A percentile compares a stretch with the other conserved stretches of the same genome.
Evolutionary conservation across 2,888 invertebrate genomes (phyloP).

Genomic region (Steinernema hermaphroditum): DNA sequence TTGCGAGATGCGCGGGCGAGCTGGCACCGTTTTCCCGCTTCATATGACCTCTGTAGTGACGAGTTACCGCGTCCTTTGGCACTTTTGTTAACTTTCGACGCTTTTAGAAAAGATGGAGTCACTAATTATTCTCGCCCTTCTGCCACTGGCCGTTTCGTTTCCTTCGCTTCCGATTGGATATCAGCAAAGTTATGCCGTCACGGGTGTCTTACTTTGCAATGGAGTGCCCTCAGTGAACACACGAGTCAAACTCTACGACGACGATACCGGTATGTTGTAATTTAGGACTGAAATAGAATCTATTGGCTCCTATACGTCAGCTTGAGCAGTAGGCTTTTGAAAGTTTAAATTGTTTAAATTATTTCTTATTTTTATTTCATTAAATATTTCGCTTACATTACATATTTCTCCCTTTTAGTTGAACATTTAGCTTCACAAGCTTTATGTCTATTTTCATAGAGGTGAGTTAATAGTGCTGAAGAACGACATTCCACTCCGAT

Average conservation of each 20-base stretch:
- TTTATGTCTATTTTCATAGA: no score
- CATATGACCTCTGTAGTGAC: not conserved
- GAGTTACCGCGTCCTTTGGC: no score
- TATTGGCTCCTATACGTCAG: no score
- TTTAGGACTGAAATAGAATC: not conserved
- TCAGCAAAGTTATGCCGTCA: slow-evolving; percentile 17
- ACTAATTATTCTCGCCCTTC: not conserved
- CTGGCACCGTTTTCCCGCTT: not conserved
- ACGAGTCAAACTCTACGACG: slow-evolving; percentile 18
- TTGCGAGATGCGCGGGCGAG: not conserved
- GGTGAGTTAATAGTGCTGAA: no score
- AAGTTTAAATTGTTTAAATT: no score
- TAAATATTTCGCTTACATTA: no score
- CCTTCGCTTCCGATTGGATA: slow-evolving; percentile 24
- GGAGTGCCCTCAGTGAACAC: slow-evolving; percentile 11
- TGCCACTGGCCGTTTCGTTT: slow-evolving; percentile 7
- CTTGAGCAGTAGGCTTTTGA: no score
- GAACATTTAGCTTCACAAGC: no score
- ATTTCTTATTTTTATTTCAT: no score
- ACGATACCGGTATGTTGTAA: slow-evolving; percentile 6
- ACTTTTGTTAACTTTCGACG: no score
- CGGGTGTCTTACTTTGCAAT: slow-evolving; percentile 1
- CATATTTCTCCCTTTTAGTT: no score
- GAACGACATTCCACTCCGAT: no score
- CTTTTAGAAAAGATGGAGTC: not conserved